Base-by-base conservation (phyloP, 2,797 vertebrate species). In the Bovichtus diacanthus region DNA sequence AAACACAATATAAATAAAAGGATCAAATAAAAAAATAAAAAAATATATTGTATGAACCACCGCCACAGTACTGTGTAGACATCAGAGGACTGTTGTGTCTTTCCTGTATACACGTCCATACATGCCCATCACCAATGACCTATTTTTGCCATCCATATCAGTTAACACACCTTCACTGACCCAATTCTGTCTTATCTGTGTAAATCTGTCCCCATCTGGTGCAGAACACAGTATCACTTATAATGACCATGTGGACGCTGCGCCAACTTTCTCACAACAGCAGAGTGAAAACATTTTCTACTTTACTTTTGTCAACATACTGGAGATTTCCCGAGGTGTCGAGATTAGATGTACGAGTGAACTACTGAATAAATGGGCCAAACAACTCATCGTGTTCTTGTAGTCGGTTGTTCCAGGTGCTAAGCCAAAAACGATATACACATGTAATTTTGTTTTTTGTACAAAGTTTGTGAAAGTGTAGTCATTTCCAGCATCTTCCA, bases 151-250 rank as follows among this genome's bases (percentile, higher is more conserved):
- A 8, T 27, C n/a, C 19, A 6, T 49, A 43, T 68, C 44, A 50
- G 55, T 8, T 21, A 31, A 43, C 11, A 36, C 31, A 43, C 62
- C 36, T 27, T n/a, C 29, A 34, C 34, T 60, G 69, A 66, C 65
- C 70, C 31, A 23, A 0, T 46, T 71, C 23, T 8, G 59, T 34
- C 71, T 65, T 78, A 80, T 71, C 74, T 39, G 70, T 29, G 60
- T 19, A 38, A 70, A 46, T 58, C 34, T 62, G 65, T 59, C 31
- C 67, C 72, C 67, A 86, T 41, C 72, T 70, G 81, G 51, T 59
- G 46, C 62, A 72, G 76, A 50, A 88, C 91, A 86, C 54, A 29
- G 13, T 88, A 92, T 93, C 92, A 90, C 78, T 47, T 31, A 10
- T 9, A 6, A 43, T 2, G 31, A 9, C 65, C 92, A 88, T 78